Conservation (phyloP, 2,113 vertebrate species). For the Eulemur macaco region DNA sequence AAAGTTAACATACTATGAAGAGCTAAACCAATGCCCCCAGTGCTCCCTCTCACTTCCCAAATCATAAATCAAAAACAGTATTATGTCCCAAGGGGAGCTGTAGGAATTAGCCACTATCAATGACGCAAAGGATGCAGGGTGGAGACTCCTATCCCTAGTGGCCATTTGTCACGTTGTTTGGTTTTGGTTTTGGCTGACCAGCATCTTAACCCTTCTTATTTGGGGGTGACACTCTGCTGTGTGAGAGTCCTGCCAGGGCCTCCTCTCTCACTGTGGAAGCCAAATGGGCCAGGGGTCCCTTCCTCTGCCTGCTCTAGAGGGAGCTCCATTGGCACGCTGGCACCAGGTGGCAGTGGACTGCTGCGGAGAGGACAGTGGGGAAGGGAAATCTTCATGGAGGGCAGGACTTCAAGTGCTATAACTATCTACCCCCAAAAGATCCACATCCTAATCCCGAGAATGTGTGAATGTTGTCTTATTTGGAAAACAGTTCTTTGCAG, state of each 20-base stretch:
- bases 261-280: neutral
- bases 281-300: neutral
- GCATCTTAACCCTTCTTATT: neutral
- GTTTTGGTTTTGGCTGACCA: neutral
- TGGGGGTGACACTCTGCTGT: neutral
- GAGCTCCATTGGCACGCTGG: neutral
- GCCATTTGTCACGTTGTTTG: neutral
- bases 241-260: neutral
- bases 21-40: neutral
- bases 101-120: neutral
- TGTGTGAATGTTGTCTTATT: neutral
- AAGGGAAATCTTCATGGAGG: neutral
- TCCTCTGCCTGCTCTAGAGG: neutral
- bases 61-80: neutral
- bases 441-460: neutral
- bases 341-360: neutral
- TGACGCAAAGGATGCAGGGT: neutral
- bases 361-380: neutral
- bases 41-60: neutral
- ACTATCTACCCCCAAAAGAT: neutral
- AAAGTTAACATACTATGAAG: neutral
- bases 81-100: neutral
- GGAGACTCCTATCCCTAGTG: neutral
- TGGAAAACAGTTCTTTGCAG: neutral
- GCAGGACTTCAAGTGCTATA: neutral